Base-by-base conservation (phyloP, 35 echinoderm and acorn worm genomes). In the Chiridota heheva region DNA sequence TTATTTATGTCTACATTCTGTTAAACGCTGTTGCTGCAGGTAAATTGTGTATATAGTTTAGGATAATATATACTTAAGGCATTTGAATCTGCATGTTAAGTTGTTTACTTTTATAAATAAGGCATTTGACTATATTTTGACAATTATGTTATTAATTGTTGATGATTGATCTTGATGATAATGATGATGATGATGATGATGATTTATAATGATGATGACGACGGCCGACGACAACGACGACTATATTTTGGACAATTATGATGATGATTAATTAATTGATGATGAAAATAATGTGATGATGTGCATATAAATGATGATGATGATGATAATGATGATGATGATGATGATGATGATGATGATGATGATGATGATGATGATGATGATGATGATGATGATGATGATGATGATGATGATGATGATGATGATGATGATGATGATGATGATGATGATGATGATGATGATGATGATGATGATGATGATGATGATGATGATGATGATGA, bases 361-460 rank as follows among this genome's bases (percentile, higher is more conserved):
- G 47, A 53, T 53, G 47, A 53, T 53, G 47, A 53, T 53, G n/a
- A 53, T 53, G 47, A 12, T 53, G 10, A 53, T 53, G 47, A 53
- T 53, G 47, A 53, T 53, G 47, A 53, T 53, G 47, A 53, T 53
- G n/a, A 53, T 53, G 47, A 12, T 53, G 10, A 53, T 53, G 47
- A 53, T 53, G 47, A 53, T 53, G 47, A 64, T 29, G 61, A 64
- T 64, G 61, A 64, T 64, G 61, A 17, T 64, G 13, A 64, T 64
- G 61, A 64, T 64, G 61, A 64, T 64, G 61, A 64, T 64, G 61
- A 64, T 64, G 61, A 17, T 64, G 13, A 64, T 64, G 61, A 64
- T 64, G 61, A 64, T 64, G 61, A 64, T 64, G 61, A 64, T 64
- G 61, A 64, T 29, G 61, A 17, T 64, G 13, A 64, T 64, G 61